Evolutionary conservation across 1,140 invertebrate species (phyloP), one percentile per base, ranked within the genome.

Genomic region (Drosophila orena): DNA sequence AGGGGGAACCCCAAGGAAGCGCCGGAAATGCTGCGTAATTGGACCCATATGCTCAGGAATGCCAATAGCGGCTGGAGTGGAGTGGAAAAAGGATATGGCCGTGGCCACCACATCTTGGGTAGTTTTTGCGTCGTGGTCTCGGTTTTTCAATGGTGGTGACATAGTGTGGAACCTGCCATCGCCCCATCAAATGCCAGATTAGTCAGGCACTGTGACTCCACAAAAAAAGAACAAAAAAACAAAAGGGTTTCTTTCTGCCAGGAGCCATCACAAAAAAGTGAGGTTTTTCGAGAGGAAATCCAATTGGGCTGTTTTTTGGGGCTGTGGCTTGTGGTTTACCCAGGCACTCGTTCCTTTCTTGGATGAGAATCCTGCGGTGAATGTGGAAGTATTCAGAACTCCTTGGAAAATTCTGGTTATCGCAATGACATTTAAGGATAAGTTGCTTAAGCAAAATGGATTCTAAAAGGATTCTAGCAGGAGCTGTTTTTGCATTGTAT

Each of bases 21-120:
- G 62, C 75, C 84, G 83, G 84, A 88, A 89, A 58, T 81, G 85
- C 85, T 89, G 73, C 77, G 84, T 90, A 90, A 90, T 89, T 89
- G 84, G 84, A 89, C 77, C 81, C 85, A 89, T 89, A 88, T 89
- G 85, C 81, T 90, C 44, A 40, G 49, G 50, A 61, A 66, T 59
- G 61, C 38, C 44, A 47, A 24, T 35, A 20, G 30, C 30, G 61
- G 56, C 15, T 37, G 59, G 34, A 57, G 49, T 37, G 59, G 34
- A 57, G 49, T 49, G 64, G 61, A 53, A 64, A 60, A 38, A 20
- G 56, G 60, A 66, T 66, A 50, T 68, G 60, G 59, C 17, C 59
- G 34, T 14, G 14, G 14, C 14, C 11, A 14, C 37, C 37, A 0
- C 60, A 65, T 66, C 59, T 69, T 54, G 68, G 64, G 68, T 70